Evolutionary conservation across 1,140 invertebrate species (phyloP), one percentile per base, ranked within the genome.

Genomic region (Drosophila fuyamai): DNA sequence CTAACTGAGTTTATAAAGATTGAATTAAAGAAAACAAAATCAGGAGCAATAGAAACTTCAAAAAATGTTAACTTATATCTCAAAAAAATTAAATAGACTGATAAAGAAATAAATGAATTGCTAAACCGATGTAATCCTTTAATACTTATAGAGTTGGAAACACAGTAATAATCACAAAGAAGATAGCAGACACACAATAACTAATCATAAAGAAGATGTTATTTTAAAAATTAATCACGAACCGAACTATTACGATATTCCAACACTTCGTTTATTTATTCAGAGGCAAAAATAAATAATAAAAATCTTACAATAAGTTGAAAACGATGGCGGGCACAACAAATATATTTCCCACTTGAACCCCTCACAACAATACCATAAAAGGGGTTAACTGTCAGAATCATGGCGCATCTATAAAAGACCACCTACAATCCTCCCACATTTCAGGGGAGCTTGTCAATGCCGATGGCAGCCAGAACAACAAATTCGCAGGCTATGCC

Each of bases 311-410:
- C 4, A 53, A 68, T 50, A 36, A 32, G 53, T 54, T 41, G 27
- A 46, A 40, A 68, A 58, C 14, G 44, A 29, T 38, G 38, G 35
- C 44, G 23, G 14, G 32, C 40, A 32, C 16, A 16, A 58, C 18
- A 51, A 61, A 62, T 44, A 14, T 36, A 63, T 55, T 63, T 54
- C 29, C 50, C 51, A 63, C 50, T 55, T 63, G 50, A 55, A 46
- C 60, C 40, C 27, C 40, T 38, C 16, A 55, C 40, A 53, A 62
- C 58, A 54, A 54, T 58, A 32, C 55, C 36, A 59, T 48, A 58
- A 68, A 68, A 54, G 48, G 46, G 65, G 57, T 68, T 68, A 68
- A 68, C 65, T 61, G 65, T 68, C 65, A 68, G 57, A 61, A 44
- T 44, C 65, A 68, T 51, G 41, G 43, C 18, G 56, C 46, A 41